Evolutionary conservation across 2,888 invertebrate species (phyloP).

Genomic region (Petrophora chlorosata): DNA sequence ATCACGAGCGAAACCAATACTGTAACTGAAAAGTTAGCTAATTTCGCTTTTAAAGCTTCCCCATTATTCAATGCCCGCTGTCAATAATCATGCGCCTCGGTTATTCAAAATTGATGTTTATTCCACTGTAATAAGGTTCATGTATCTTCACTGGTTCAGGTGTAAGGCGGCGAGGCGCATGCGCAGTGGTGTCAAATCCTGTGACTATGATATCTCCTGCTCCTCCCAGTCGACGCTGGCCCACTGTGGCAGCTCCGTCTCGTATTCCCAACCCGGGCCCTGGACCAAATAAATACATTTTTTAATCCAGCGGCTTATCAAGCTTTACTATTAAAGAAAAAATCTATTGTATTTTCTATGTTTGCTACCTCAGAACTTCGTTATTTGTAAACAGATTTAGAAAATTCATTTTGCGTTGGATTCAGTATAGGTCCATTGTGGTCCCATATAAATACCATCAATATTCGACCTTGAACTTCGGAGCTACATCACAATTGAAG

Average conservation of each 20-base stretch:
- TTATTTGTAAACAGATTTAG: too few relatives aligned
- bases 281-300: slow-evolving; percentile 67
- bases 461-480: too few relatives aligned
- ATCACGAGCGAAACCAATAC: too few relatives aligned
- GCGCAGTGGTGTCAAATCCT: slow-evolving; percentile 57
- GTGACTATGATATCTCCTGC: slow-evolving; percentile 81
- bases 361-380: too few relatives aligned
- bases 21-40: too few relatives aligned
- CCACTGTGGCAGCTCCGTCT: slow-evolving; percentile 96
- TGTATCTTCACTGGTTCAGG: slow-evolving; percentile 31
- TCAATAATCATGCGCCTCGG: slow-evolving; percentile 15
- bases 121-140: slow-evolving; percentile 20
- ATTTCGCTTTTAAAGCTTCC: slow-evolving; percentile 8
- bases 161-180: slow-evolving; percentile 60
- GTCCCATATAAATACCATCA: too few relatives aligned
- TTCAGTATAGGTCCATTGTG: too few relatives aligned
- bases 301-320: too few relatives aligned
- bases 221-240: slow-evolving; percentile 93
- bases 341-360: too few relatives aligned
- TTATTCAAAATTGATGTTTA: slow-evolving; percentile 12
- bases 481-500: too few relatives aligned
- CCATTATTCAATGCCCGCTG: slow-evolving; percentile 6
- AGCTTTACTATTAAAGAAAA: too few relatives aligned
- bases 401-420: too few relatives aligned
- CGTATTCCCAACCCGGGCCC: slow-evolving; percentile 98